Conservation (phyloP, 2,113 vertebrate species). For the Erythrolamprus reginae region DNA sequence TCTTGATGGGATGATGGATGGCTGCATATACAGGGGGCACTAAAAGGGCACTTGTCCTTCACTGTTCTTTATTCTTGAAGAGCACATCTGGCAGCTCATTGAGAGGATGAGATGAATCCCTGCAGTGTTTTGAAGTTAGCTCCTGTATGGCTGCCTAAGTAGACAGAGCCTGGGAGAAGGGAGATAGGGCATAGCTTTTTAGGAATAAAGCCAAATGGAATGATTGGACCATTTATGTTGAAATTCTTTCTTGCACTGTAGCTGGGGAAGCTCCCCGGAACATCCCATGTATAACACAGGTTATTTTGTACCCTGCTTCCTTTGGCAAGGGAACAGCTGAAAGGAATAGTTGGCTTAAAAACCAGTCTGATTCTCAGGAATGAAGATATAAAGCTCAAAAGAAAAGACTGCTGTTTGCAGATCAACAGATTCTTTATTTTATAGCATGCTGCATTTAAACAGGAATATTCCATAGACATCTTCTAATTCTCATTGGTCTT, state of each 20-base stretch:
- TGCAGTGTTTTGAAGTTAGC: conserved; percentile 6
- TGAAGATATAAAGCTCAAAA: neutral
- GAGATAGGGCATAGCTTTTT: neutral
- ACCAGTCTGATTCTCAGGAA: neutral
- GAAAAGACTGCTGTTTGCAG: conserved; percentile 17
- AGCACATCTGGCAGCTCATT: conserved; percentile 4
- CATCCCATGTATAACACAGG: neutral
- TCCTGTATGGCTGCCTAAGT: neutral
- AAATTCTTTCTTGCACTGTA: neutral
- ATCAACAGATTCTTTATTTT: conserved; percentile 15
- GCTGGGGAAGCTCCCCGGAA: conserved; percentile 12
- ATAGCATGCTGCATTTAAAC: neutral
- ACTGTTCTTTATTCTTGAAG: conserved; percentile 5
- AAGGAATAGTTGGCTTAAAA: neutral
- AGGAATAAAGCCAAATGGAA: conserved; percentile 7
- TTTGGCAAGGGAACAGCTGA: conserved; percentile 15
- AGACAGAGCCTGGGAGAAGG: conserved; percentile 1
- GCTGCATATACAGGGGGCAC: conserved; percentile 8
- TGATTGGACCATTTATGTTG: conserved; percentile 20
- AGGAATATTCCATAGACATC: neutral
- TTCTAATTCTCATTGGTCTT: neutral
- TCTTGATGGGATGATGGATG: conserved; percentile 18
- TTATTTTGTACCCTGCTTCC: conserved; percentile 13
- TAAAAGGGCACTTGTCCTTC: neutral
- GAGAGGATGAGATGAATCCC: conserved; percentile 14